Evolutionary conservation across 2,113 vertebrate species (phyloP).

Genomic region (Ceuthmochares aereus): DNA sequence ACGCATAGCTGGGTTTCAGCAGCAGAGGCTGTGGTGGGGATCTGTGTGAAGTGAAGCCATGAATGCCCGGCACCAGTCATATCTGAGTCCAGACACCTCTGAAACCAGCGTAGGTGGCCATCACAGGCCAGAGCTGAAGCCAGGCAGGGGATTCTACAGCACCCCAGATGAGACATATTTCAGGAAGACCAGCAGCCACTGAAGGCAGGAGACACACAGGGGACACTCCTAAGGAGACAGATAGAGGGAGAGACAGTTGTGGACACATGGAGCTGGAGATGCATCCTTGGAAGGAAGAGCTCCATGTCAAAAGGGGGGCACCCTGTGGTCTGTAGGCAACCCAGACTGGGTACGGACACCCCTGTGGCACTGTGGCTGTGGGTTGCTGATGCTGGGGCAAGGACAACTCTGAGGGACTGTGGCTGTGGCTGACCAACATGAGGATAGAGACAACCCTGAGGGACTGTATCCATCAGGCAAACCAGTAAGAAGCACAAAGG

Average conservation of each 20-base stretch:
- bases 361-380: neutral
- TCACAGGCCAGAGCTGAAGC: neutral
- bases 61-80: neutral
- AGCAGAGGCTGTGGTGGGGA: rapidly evolving
- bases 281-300: neutral
- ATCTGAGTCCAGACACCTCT: neutral
- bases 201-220: neutral
- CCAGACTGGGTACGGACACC: neutral
- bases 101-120: neutral
- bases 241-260: neutral
- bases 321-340: rapidly evolving
- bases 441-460: neutral
- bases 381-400: neutral
- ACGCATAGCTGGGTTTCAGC: neutral
- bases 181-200: neutral
- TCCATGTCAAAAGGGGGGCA: neutral
- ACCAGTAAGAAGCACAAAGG: neutral
- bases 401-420: neutral
- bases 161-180: neutral
- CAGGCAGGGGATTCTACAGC: neutral
- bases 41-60: neutral
- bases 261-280: neutral
- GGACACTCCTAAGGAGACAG: neutral
- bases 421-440: neutral
- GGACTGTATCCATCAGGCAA: neutral